These are phyloP conservation scores for Xylocopa sonorina DNA, from an alignment of 1,140 invertebrate genomes.

Conservation along the genomic window DNA sequence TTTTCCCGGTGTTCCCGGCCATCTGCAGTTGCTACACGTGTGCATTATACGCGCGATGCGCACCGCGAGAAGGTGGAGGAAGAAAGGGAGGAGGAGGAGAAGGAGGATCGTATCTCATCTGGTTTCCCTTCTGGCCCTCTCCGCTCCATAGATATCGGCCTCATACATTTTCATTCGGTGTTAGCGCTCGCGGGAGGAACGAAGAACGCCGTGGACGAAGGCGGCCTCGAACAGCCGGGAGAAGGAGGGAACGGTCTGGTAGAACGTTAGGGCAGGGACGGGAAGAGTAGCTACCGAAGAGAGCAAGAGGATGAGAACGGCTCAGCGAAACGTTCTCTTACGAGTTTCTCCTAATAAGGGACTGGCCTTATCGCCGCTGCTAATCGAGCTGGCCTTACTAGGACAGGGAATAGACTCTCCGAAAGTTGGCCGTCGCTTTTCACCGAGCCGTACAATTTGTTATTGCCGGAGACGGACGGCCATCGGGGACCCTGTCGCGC, in stretches of 20 bases:
- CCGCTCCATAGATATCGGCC: conserved; percentile 55
- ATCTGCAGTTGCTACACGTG: conserved; percentile 62
- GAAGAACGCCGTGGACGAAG: background rate
- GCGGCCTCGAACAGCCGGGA: no score
- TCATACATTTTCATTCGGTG: conserved; percentile 70
- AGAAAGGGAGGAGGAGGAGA: conserved; percentile 54
- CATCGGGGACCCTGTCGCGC: background rate
- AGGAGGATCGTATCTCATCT: conserved; percentile 63
- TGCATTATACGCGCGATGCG: conserved; percentile 61
- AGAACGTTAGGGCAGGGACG: no score
- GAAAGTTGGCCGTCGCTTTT: conserved; percentile 32
- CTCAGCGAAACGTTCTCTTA: conserved; percentile 34
- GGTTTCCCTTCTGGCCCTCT: conserved; percentile 29
- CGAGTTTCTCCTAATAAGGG: conserved; percentile 65
- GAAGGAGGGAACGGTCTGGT: background rate
- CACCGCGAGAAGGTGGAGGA: conserved; percentile 44
- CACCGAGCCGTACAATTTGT: conserved; percentile 42
- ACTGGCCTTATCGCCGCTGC: conserved; percentile 54
- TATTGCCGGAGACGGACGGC: background rate
- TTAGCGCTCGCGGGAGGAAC: conserved; percentile 48
- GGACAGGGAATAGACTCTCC: conserved; percentile 57
- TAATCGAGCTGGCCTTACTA: conserved; percentile 65
- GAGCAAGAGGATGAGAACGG: background rate
- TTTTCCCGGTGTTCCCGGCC: conserved; percentile 28
- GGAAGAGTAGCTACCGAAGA: background rate